phyloP scores from a whole-genome alignment of 2,888 invertebrate genomes.

The Gymnosoma rotundatum region DNA sequence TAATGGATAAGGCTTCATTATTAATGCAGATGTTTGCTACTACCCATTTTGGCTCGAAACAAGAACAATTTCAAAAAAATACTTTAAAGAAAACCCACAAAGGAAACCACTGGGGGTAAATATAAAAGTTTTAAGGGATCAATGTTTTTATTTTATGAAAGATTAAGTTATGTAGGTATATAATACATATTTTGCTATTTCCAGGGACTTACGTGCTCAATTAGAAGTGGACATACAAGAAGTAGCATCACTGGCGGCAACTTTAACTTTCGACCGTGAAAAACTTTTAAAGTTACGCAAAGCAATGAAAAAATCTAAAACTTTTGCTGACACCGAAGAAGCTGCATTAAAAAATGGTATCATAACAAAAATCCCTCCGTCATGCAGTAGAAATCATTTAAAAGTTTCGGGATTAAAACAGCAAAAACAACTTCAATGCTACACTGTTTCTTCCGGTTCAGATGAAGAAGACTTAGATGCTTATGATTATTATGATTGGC shows the following conservation, averaged over 20 bases:
- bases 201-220: conserved; percentile 91
- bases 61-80: conserved; percentile 87
- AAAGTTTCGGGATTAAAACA: conserved; percentile 22
- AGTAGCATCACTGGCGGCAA: conserved; percentile 79
- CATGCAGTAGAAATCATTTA: conserved; percentile 70
- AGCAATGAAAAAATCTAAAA: conserved; percentile 85
- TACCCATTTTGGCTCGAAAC: conserved; percentile 95
- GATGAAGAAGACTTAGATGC: conserved; percentile 77
- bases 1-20: conserved; percentile 93
- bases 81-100: conserved; percentile 92
- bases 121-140: background rate
- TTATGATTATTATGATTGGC: conserved; percentile 78
- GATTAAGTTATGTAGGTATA: background rate
- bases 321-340: conserved; percentile 76
- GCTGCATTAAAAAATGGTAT: conserved; percentile 59
- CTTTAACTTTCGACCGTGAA: conserved; percentile 79
- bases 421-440: conserved; percentile 74
- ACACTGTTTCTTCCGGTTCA: conserved; percentile 81
- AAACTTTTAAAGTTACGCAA: conserved; percentile 78
- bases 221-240: conserved; percentile 86
- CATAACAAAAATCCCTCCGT: conserved; percentile 61
- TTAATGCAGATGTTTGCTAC: conserved; percentile 96
- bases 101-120: conserved; percentile 94
- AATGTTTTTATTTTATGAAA: background rate
- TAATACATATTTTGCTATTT: background rate